Base-by-base conservation (phyloP, 2,888 invertebrate species). In the Celastrina argiolus region DNA sequence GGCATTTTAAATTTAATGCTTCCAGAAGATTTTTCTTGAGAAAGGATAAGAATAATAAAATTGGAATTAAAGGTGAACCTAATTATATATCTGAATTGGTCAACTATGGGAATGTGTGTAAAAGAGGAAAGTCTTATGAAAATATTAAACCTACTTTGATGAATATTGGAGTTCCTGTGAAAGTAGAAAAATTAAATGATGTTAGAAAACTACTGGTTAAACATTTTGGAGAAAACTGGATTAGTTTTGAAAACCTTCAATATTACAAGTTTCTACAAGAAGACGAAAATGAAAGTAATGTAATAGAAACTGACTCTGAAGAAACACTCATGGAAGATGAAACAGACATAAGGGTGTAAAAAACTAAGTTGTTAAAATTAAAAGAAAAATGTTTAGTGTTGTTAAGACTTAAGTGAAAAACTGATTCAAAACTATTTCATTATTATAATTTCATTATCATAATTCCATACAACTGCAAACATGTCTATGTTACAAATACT, bases 71-170 rank as follows among this genome's bases (percentile, higher is more conserved):
- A 41, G 39, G n/a, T 41, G 39, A 41, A 41, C 39, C 39, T 41
- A 41, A 41, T 41, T 41, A 41, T 41, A n/a, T 41, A 41, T 41
- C 39, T 41, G 39, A 41, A 41, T 14, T 41, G 14, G 65, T 59
- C 28, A 65, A 65, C 42, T 65, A 65, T 31, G 65, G 65, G 28
- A 65, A 65, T 65, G 65, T 65, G 28, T 65, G 65, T 65, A 58
- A 65, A 42, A 59, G 65, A 65, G 65, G 65, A 58, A 65, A 65
- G 41, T 65, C 65, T 39, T 66, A 68, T 66, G 65, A 65, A 65
- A 56, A 58, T 56, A 28, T 65, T 26, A 22, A 65, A 41, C 65
- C 56, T 65, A 58, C 41, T 65, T 65, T 65, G 65, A 65, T 65
- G 18, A 58, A 22, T 65, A 58, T 65, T 41, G 65, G 65, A 56